Base-by-base conservation (phyloP, 2,797 vertebrate species). In the Tauraco hartlaubi region DNA sequence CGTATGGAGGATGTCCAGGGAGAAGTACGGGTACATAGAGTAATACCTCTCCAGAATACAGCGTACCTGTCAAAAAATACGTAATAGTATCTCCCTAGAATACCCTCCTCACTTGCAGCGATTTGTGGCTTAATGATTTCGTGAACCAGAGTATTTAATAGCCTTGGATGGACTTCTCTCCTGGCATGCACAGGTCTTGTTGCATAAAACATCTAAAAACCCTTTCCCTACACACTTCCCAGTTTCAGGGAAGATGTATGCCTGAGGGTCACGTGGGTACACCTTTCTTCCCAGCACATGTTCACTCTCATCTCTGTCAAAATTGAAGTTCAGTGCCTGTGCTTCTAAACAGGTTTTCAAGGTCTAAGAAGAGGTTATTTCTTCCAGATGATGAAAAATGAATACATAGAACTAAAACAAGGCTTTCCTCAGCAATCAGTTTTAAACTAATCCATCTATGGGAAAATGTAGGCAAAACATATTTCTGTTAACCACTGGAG, bases 231-330 rank as follows among this genome's bases (percentile, higher is more conserved):
- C 3, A 41, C 13, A 29, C 7, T 9, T 49, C 13, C 17, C 35
- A 35, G 18, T 73, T 39, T 44, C 21, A 22, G 22, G 25, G 17
- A 72, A 75, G n/a, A 72, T 25, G 17, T 0, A 0, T 28, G 7
- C 14, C 29, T 74, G 37, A 84, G 26, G 28, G 66, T 66, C 33
- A 63, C 12, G 19, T n/a, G 9, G 23, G 9, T 52, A 55, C 5
- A 13, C 17, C 12, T 87, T 87, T 81, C 64, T 73, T 88, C 12
- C 37, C 19, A 31, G 25, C 6, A 74, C 9, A n/a, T 5, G 16
- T 29, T 79, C 49, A 35, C 9, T 61, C 19, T 54, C 22, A 31
- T 54, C 37, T 26, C 33, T 49, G 10, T 46, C 46, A 93, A 90
- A 90, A 85, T 1, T 77, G 28, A 90, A 89, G 28, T 71, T 68